Evolutionary conservation across 2,113 vertebrate species (phyloP), one percentile per base, ranked within the genome.

Genomic region (Engraulis encrasicolus): DNA sequence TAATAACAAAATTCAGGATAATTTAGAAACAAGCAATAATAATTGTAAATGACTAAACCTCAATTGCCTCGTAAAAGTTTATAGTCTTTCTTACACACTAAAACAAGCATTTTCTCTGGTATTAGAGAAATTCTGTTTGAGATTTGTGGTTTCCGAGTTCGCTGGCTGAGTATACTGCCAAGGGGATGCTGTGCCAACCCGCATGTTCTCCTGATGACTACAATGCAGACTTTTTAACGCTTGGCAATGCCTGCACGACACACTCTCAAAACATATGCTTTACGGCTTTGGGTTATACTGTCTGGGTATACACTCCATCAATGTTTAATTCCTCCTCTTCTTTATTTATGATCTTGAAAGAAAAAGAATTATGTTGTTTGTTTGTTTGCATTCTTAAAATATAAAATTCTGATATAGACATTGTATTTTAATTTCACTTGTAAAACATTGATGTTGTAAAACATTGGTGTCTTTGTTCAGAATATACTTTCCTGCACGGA

Each of bases 71-170:
- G 23, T 36, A 23, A 81, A n/a, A 50, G 31, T 81, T 23, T n/a
- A 40, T n/a, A 36, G 66, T 31, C 4, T 45, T 5, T 45, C 40
- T 3, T 45, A 74, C 66, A 74, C 27, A 74, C 27, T 14, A 74
- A 74, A 74, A 5, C 31, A 74, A 74, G 34, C 66, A 74, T 74
- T 74, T 74, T 74, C 27, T 36, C 27, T 74, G 66, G 66, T 17
- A 74, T 86, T 66, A 81, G 83, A 85, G 49, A 61, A 87, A 87
- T 77, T 87, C 86, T 78, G 50, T 82, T 86, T 85, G 85, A 71
- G 79, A 80, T 88, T 74, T 74, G 23, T 52, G 84, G 79, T 82
- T 88, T 88, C 78, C 71, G 61, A 82, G 82, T 84, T 66, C 83
- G 71, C 54, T 71, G 66, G 34, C 27, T 38, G 78, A 82, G 31